A percentile compares a stretch with the other conserved stretches of the same genome.
These are phyloP conservation scores for Haliclystus octoradiatus DNA, from an alignment of 30 jellyfish, hydroid and myxozoan genomes.

Conservation along the genomic window DNA sequence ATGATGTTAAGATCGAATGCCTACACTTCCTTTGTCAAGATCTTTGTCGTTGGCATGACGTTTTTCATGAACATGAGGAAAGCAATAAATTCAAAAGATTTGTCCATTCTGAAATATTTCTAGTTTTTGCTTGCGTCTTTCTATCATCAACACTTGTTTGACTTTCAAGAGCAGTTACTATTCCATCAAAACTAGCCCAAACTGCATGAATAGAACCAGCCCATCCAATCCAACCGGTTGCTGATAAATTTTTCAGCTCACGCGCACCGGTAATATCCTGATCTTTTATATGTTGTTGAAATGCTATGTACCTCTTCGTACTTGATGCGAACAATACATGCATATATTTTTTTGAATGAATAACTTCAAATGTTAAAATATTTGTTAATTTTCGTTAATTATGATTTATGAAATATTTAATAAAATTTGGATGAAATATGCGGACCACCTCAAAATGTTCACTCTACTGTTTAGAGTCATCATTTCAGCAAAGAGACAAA, in stretches of 20 bases:
- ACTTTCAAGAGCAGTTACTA: conserved; percentile 18
- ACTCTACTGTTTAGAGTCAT: too few relatives aligned
- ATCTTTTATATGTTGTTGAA: conserved; percentile 2
- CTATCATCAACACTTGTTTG: neutral
- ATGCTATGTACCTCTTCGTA: conserved; percentile 7
- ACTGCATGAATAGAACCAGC: conserved; percentile 22
- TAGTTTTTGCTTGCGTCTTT: conserved; percentile 17
- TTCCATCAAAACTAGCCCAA: conserved; percentile 46
- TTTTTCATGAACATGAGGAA: conserved; percentile 23
- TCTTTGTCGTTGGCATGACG: conserved; percentile 31
- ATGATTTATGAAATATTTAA: too few relatives aligned
- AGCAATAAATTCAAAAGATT: conserved; percentile 27
- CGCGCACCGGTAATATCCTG: conserved; percentile 10
- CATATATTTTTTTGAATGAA: too few relatives aligned
- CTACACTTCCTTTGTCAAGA: conserved; percentile 32
- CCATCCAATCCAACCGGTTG: conserved; percentile 10
- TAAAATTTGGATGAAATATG: too few relatives aligned
- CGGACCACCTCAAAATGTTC: too few relatives aligned
- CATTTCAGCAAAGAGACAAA: too few relatives aligned
- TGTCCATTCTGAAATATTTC: conserved; percentile 7
- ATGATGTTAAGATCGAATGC: conserved; percentile 19
- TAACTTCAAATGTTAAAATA: too few relatives aligned
- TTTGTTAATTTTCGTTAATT: too few relatives aligned
- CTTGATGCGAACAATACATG: conserved; percentile 16
- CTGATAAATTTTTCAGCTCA: conserved; percentile 14